A percentile compares a stretch with the other conserved stretches of the same genome.
phyloP scores from a whole-genome alignment of 2,888 invertebrate species.

The Elegia similella region DNA sequence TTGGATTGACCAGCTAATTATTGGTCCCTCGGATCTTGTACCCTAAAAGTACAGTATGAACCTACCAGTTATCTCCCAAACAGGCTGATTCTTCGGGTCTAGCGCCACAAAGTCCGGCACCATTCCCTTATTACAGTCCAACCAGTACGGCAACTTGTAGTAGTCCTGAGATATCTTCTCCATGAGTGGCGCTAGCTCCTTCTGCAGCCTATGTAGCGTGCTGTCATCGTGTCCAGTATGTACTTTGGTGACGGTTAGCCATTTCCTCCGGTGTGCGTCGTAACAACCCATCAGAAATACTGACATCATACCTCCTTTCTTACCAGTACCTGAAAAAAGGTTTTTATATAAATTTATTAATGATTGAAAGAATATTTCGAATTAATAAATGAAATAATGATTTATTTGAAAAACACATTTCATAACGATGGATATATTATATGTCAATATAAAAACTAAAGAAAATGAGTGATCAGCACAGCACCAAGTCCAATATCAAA shows the following conservation, averaged over 20 bases:
- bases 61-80: conserved; percentile 95
- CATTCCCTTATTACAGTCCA: conserved; percentile 90
- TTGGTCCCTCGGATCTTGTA: no score
- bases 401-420: no score
- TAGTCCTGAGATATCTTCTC: conserved; percentile 90
- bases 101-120: conserved; percentile 94
- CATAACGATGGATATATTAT: no score
- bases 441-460: no score
- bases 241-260: conserved; percentile 96
- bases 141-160: conserved; percentile 88
- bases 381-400: no score
- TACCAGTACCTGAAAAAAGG: conserved; percentile 84
- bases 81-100: conserved; percentile 92
- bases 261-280: conserved; percentile 83
- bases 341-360: background rate
- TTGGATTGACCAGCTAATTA: no score
- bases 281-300: conserved; percentile 96
- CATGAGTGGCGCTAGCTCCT: conserved; percentile 83
- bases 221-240: conserved; percentile 94
- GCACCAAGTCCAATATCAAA: no score
- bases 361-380: no score
- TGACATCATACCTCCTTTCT: conserved; percentile 95
- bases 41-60: no score
- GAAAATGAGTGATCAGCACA: no score
- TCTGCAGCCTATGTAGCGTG: conserved; percentile 89